Evolutionary conservation across 2,888 invertebrate species (phyloP).

Genomic region (Polyploca ridens): DNA sequence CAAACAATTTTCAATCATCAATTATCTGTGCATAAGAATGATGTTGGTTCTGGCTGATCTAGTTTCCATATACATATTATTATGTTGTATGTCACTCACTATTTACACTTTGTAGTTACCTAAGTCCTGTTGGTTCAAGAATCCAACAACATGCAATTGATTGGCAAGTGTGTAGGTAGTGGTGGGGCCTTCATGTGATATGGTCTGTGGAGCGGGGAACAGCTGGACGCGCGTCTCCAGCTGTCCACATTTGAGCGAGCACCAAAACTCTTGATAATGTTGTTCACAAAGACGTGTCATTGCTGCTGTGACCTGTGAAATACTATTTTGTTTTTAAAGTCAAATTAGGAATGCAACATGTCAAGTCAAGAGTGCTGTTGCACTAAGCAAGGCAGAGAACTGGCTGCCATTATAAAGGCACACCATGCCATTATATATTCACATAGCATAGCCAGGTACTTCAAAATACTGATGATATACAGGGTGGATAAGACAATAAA

Average conservation of each 20-base stretch:
- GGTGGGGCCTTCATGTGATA: constrained; percentile 86
- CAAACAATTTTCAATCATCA: too few species aligned
- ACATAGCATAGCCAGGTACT: too few species aligned
- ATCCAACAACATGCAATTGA: constrained; percentile 93
- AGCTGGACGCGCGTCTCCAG: constrained; percentile 73
- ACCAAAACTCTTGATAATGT: constrained; percentile 76
- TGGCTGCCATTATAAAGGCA: too few species aligned
- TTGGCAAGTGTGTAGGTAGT: constrained; percentile 86
- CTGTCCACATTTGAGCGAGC: constrained; percentile 76
- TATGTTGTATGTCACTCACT: too few species aligned
- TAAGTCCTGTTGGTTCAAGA: constrained; percentile 93
- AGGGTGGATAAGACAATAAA: too few species aligned
- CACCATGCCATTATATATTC: too few species aligned
- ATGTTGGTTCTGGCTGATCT: too few species aligned
- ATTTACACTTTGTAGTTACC: constrained; percentile 53
- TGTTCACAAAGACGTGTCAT: constrained; percentile 74
- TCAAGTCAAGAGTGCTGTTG: too few species aligned
- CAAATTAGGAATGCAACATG: background rate
- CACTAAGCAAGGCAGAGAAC: too few species aligned
- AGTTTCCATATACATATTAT: too few species aligned
- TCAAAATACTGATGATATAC: too few species aligned
- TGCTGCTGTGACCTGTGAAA: constrained; percentile 59
- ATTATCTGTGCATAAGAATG: too few species aligned
- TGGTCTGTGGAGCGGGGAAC: constrained; percentile 80
- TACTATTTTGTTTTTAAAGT: background rate